Evolutionary conservation across 35 echinoderm and acorn worm species (phyloP).

Genomic region (Strongylocentrotus purpuratus): DNA sequence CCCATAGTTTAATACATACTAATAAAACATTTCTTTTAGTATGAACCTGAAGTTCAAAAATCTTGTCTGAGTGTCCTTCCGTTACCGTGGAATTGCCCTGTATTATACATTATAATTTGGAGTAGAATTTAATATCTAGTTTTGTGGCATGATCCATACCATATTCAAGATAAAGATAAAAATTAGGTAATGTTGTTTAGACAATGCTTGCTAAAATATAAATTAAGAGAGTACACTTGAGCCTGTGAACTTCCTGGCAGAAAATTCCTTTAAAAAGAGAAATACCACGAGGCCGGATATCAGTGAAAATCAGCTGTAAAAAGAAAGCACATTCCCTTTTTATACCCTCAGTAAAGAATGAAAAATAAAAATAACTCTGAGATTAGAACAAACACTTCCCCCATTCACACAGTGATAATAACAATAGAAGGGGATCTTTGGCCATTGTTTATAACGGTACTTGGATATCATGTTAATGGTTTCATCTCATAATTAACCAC

Average conservation of each 20-base stretch:
- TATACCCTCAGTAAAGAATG: background rate
- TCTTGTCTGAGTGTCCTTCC: too few relatives aligned
- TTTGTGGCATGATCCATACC: background rate
- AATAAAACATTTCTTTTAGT: too few relatives aligned
- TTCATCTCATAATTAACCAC: too few relatives aligned
- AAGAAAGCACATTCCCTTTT: background rate
- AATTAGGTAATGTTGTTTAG: too few relatives aligned
- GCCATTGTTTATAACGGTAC: too few relatives aligned
- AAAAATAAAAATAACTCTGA: conserved; percentile 14
- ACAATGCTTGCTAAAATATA: too few relatives aligned
- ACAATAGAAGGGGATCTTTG: background rate
- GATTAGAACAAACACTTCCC: background rate
- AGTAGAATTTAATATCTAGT: background rate
- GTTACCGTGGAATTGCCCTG: too few relatives aligned
- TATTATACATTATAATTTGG: background rate
- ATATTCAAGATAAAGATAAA: background rate
- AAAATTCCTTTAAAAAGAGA: background rate
- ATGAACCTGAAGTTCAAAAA: too few relatives aligned
- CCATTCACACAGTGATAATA: background rate
- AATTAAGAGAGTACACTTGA: background rate
- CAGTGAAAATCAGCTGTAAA: background rate
- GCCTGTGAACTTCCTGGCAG: background rate
- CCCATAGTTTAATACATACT: too few relatives aligned
- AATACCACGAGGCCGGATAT: background rate
- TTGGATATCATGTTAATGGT: too few relatives aligned